phyloP scores from a whole-genome alignment of 2,888 invertebrate species.

The Lasioglossum lativentre region DNA sequence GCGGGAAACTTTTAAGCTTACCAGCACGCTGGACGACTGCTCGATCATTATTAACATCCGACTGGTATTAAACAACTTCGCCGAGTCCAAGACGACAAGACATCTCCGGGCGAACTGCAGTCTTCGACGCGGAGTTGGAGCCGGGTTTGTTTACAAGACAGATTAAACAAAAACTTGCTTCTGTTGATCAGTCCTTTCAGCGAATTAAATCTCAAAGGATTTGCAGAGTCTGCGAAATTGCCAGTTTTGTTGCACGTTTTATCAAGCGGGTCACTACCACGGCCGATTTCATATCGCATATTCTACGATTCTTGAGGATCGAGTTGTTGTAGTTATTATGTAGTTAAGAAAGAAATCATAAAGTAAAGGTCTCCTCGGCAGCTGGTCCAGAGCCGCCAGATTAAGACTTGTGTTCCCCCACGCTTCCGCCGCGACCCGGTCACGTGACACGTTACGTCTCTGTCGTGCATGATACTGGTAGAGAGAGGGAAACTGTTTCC shows the following conservation, averaged over 20 bases:
- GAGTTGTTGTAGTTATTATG: neutral
- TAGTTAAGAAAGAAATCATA: too few relatives aligned
- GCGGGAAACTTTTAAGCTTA: neutral
- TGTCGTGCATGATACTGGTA: too few relatives aligned
- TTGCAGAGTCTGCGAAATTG: neutral
- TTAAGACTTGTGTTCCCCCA: too few relatives aligned
- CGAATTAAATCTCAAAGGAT: neutral
- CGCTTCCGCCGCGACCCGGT: too few relatives aligned
- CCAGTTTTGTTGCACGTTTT: neutral
- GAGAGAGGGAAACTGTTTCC: too few relatives aligned
- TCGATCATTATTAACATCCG: conserved; percentile 4
- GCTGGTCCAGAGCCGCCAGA: too few relatives aligned
- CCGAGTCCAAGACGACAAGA: neutral
- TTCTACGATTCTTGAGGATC: neutral
- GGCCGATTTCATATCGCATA: neutral
- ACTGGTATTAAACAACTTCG: neutral
- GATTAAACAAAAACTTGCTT: neutral
- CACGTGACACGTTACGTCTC: too few relatives aligned
- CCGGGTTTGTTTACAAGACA: neutral
- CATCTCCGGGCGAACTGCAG: neutral
- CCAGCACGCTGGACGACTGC: neutral
- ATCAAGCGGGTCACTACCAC: neutral
- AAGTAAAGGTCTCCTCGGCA: too few relatives aligned
- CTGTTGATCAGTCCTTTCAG: neutral
- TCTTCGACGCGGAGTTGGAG: neutral